Evolutionary conservation across 2,113 vertebrate species (phyloP), one percentile per base, ranked within the genome.

Genomic region (Lathamus discolor): DNA sequence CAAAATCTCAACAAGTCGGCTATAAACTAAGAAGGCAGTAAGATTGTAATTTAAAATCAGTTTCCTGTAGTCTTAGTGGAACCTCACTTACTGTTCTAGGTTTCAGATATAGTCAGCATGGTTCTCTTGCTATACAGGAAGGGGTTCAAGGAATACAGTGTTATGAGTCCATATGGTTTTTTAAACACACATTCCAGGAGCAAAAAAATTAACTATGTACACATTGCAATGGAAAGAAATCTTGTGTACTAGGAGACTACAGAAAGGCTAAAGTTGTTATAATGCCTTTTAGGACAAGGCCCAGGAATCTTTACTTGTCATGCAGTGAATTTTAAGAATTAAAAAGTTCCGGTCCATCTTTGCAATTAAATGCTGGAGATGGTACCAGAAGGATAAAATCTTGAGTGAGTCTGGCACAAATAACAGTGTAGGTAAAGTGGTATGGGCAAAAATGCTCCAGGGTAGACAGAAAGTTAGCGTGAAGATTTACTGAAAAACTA

Each of bases 371-470:
- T 70, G 11, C 9, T 82, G 14, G 18, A 80, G 7, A 4, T 44
- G 12, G 35, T 35, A 33, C 10, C 19, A 35, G 33, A 77, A 55
- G 10, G 83, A 39, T 41, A 64, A 55, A 82, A 59, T 49, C 9
- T 57, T 61, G 20, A 7, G n/a, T 27, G 13, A 66, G 5, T 75
- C 49, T 62, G 37, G 6, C 8, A 70, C 73, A 51, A 55, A 37
- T 55, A 37, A 37, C 1, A 13, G 11, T 2, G 4, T 3, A 51
- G 1, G 9, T 41, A 25, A 74, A 68, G 23, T 12, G 2, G 2
- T 51, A 20, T 15, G 4, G 2, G 1, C 76, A 68, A 73, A 52
- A 59, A 46, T 35, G 6, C 6, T 37, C 5, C 49, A 54, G 4
- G 4, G 4, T 27, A 64, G 10, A 35, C 7, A 59, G 31, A 61